Base-by-base conservation (phyloP, 2,888 invertebrate species). In the Ormyrus nitidulus region DNA sequence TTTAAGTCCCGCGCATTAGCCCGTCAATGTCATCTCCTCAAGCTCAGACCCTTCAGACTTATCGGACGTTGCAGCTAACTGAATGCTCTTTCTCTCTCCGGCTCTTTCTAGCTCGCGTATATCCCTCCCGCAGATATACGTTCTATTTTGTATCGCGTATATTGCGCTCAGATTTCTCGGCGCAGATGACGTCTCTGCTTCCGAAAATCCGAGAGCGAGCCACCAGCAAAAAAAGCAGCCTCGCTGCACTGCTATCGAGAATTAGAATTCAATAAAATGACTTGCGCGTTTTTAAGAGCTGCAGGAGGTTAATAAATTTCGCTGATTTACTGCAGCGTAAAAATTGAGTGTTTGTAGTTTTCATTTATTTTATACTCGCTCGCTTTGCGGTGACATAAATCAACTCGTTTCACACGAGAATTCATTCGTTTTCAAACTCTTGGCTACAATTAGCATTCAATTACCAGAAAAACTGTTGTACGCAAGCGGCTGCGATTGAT, bases 1-100 rank as follows among this genome's bases (percentile, higher is more conserved):
- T 89, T 89, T 90, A 90, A 89, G 88, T 88, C 88, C 86, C 84
- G 85, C 85, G 88, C 86, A 85, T 88, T 87, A 87, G 85, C 87
- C 85, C 88, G 86, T 89, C 89, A 89, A 89, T 89, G 89, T 89
- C 89, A 89, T 88, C 88, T 88, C 85, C 86, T 87, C 85, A 83
- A 88, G 89, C 88, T 88, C 87, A 89, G 87, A 87, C 90, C 89
- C 88, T 90, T 89, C 88, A 88, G 89, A 90, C 90, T 90, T 90
- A 90, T 90, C 90, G 89, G 90, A 88, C 89, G 85, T 83, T 86
- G 88, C 89, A 89, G 88, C 71, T 83, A 89, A 88, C 78, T 72
- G 54, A 73, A 82, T 80, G 59, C 59, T 72, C 62, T 56, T 49
- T 72, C 53, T 62, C 13, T 62, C 62, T 51, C 48, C 34, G 61